A percentile compares a stretch with the other conserved stretches of the same genome.
These are phyloP conservation scores for Priocnemis perturbator DNA, from an alignment of 2,888 invertebrate genomes.

Conservation along the genomic window DNA sequence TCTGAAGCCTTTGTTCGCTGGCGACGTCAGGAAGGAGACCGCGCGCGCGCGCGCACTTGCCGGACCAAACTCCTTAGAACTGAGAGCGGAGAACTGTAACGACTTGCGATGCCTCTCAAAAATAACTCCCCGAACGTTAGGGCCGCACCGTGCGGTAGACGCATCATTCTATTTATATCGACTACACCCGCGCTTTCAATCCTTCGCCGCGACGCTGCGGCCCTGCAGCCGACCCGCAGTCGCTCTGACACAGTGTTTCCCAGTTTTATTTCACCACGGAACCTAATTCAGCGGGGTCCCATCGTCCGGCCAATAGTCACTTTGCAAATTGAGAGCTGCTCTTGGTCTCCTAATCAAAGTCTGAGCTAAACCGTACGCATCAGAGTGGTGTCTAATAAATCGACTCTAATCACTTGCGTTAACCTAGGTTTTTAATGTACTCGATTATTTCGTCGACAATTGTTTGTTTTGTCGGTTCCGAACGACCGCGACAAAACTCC, in stretches of 20 bases:
- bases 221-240: slow-evolving; percentile 63
- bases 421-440: no score
- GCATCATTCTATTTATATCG: slow-evolving; percentile 65
- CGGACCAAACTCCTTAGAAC: slow-evolving; percentile 56
- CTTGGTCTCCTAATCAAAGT: no score
- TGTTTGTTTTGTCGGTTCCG: no score
- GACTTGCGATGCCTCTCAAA: slow-evolving; percentile 59
- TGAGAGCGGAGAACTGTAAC: slow-evolving; percentile 63
- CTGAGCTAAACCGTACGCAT: no score
- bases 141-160: slow-evolving; percentile 65
- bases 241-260: slow-evolving; percentile 17
- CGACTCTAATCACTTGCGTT: no score
- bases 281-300: no score
- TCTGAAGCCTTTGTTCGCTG: not conserved
- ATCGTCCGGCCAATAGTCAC: no score
- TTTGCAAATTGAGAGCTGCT: no score
- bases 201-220: not conserved
- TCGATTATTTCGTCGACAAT: no score
- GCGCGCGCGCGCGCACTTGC: slow-evolving; percentile 35
- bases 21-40: slow-evolving; percentile 7
- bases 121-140: slow-evolving; percentile 59
- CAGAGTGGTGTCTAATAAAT: no score
- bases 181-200: slow-evolving; percentile 47
- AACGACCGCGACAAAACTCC: no score
- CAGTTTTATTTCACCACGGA: no score